Evolutionary conservation across 1,140 invertebrate genomes (phyloP), one percentile per base, ranked within the genome.

Genomic region (Notospermus geniculatus): DNA sequence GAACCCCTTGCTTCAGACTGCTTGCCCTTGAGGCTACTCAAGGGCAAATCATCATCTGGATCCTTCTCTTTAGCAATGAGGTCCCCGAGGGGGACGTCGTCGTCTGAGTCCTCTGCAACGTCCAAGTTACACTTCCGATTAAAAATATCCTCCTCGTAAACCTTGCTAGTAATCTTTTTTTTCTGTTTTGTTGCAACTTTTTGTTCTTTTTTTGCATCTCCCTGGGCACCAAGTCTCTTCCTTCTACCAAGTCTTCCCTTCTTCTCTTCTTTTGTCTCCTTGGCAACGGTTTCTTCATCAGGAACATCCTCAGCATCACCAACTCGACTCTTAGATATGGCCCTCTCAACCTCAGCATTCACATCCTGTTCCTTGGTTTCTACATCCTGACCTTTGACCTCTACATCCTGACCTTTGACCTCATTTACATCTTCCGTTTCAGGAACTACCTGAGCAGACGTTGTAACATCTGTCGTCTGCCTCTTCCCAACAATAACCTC

Each of bases 381-480:
- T 41, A 41, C 22, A 32, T 57, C 43, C 15, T 50, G 22, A 52
- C 55, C 52, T 11, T 59, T 60, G 2, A 53, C 32, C 7, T 57
- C 28, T 7, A 53, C 52, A 0, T 46, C 43, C 30, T 62, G 19
- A 36, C 39, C 25, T 53, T 46, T 23, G 19, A 22, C n/a, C n/a
- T n/a, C n/a, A n/a, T n/a, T n/a, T n/a, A n/a, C n/a, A n/a, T n/a
- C n/a, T n/a, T n/a, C n/a, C n/a, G n/a, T n/a, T n/a, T n/a, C n/a
- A n/a, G n/a, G n/a, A n/a, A n/a, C n/a, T 0, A 54, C 58, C 7
- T 46, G 54, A n/a, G 25, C 11, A 7, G 52, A 27, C 4, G 32
- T 64, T 30, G 60, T 59, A 23, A 43, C 60, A 13, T 69, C 64
- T 59, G 70, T 67, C 15, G 71, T 73, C 57, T 70, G n/a, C n/a